Conservation (phyloP, 2,113 vertebrate genomes). For the Gadus chalcogrammus region DNA sequence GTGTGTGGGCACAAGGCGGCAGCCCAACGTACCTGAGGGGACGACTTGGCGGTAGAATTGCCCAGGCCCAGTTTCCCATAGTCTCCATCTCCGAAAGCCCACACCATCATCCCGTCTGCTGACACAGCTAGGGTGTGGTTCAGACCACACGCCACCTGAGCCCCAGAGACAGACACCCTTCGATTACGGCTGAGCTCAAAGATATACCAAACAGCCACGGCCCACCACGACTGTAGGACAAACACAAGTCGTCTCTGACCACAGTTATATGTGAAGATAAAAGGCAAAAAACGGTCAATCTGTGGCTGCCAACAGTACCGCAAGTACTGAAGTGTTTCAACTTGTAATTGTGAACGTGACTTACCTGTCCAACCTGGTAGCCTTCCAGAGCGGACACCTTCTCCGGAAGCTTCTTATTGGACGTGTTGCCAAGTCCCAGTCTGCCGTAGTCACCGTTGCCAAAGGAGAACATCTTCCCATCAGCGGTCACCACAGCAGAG, state of each 20-base stretch:
- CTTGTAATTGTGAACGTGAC: not conserved
- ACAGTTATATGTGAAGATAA: too few relatives aligned
- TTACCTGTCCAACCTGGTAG: conserved; percentile 73
- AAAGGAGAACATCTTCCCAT: conserved; percentile 78
- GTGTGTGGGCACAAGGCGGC: not conserved
- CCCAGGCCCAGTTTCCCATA: conserved; percentile 80
- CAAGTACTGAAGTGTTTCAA: too few relatives aligned
- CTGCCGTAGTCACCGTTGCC: conserved; percentile 80
- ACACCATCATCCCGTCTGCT: conserved; percentile 76
- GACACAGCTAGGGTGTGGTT: conserved; percentile 78
- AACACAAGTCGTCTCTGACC: too few relatives aligned
- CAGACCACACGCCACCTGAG: conserved; percentile 76
- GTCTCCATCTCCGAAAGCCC: conserved; percentile 80
- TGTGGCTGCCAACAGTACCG: too few relatives aligned
- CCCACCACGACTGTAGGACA: not conserved
- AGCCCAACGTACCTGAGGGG: conserved; percentile 69
- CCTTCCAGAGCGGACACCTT: conserved; percentile 76
- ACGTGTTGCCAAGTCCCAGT: conserved; percentile 76
- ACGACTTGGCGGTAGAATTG: conserved; percentile 78
- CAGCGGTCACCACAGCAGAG: conserved; percentile 74
- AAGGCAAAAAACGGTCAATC: too few relatives aligned
- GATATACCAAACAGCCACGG: not conserved
- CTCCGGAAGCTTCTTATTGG: conserved; percentile 80
- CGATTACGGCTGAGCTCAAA: not conserved
- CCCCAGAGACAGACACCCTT: not conserved